A percentile compares a stretch with the other conserved stretches of the same genome.
Evolutionary conservation across 1,140 invertebrate genomes (phyloP).

Genomic region (Adelges cooleyi): DNA sequence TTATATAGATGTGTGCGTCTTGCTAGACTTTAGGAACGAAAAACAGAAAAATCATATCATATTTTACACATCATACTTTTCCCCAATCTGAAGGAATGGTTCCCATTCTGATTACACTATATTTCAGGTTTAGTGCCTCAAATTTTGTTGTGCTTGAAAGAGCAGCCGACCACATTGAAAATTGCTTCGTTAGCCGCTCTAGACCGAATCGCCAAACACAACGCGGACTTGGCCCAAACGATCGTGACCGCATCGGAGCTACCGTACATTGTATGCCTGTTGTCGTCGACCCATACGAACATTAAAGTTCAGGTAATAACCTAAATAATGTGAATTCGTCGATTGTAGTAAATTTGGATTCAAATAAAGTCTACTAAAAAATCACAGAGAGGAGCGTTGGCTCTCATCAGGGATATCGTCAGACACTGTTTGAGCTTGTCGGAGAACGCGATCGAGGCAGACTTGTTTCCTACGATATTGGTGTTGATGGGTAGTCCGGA

Average conservation of each 20-base stretch:
- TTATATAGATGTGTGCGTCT: too few relatives aligned
- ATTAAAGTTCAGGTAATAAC: constrained; percentile 43
- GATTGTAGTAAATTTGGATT: too few relatives aligned
- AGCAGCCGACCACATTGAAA: constrained; percentile 52
- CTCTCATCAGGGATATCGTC: constrained; percentile 44
- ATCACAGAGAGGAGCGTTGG: constrained; percentile 34
- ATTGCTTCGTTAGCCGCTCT: constrained; percentile 52
- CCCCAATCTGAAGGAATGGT: too few relatives aligned
- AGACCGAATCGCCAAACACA: constrained; percentile 65
- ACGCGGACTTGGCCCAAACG: constrained; percentile 52
- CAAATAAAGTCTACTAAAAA: too few relatives aligned
- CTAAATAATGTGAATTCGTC: too few relatives aligned
- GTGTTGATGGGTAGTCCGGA: constrained; percentile 56
- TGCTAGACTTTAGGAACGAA: too few relatives aligned
- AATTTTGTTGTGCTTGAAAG: constrained; percentile 56
- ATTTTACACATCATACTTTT: too few relatives aligned
- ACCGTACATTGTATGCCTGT: constrained; percentile 51
- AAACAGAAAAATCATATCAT: too few relatives aligned
- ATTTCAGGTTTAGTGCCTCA: constrained; percentile 62
- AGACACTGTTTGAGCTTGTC: constrained; percentile 58
- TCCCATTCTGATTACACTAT: too few relatives aligned
- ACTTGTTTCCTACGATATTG: constrained; percentile 58
- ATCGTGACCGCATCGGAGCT: constrained; percentile 64
- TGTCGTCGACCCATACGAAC: constrained; percentile 58
- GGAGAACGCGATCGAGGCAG: constrained; percentile 61